A percentile compares a stretch with the other conserved stretches of the same genome.
Evolutionary conservation across 2,797 vertebrate species (phyloP).

Genomic region (Rallus crepitans): DNA sequence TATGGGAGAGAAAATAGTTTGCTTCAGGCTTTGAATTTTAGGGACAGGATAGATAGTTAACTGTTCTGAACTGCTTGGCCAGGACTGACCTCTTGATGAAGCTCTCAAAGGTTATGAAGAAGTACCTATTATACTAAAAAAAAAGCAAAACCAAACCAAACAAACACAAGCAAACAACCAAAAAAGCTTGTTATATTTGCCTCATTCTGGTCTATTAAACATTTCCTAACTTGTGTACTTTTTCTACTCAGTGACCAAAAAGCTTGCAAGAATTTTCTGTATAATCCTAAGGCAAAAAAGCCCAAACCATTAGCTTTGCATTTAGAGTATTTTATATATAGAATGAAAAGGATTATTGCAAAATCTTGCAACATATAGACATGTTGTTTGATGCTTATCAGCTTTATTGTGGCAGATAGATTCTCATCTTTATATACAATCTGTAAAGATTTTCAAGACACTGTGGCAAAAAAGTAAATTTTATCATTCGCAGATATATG

Average conservation of each 20-base stretch:
- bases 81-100: not conserved
- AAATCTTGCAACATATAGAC: not conserved
- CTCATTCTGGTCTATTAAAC: not conserved
- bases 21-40: conserved; percentile 11
- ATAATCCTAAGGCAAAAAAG: not conserved
- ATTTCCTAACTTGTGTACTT: not conserved
- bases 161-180: too few relatives aligned
- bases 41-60: not conserved
- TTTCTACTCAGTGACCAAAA: not conserved
- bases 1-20: not conserved
- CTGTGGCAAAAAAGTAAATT: not conserved
- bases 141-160: too few relatives aligned
- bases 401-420: not conserved
- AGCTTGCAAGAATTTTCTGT: not conserved
- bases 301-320: not conserved
- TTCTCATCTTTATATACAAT: not conserved
- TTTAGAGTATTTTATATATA: not conserved
- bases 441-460: conserved; percentile 31
- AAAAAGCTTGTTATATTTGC: not conserved
- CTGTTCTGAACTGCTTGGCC: not conserved
- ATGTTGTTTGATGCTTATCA: conserved; percentile 27
- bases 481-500: not conserved
- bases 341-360: conserved; percentile 19
- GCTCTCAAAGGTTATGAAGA: not conserved
- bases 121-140: not conserved